Conservation (phyloP, 2,888 invertebrate species). For the Xiphydria camelus region DNA sequence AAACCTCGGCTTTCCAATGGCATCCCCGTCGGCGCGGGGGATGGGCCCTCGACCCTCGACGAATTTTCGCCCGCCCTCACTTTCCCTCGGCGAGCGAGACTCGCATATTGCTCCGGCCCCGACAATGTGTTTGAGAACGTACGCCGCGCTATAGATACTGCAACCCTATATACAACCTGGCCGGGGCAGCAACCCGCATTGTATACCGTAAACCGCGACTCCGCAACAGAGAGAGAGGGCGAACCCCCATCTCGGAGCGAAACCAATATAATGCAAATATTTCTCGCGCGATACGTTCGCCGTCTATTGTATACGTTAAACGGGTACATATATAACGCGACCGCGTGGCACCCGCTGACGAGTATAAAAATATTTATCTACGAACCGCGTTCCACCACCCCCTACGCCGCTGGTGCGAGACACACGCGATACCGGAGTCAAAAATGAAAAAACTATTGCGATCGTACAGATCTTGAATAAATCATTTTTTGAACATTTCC, state of each 20-base stretch:
- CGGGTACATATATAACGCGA: conserved; percentile 26
- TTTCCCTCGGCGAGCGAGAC: neutral
- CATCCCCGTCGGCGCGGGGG: conserved; percentile 11
- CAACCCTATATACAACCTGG: no score
- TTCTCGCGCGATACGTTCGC: conserved; percentile 26
- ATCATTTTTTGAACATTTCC: no score
- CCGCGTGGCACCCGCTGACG: no score
- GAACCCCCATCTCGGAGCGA: conserved; percentile 24
- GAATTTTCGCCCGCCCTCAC: conserved; percentile 26
- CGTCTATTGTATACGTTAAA: conserved; percentile 35
- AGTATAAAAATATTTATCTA: no score
- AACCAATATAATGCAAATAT: conserved; percentile 39
- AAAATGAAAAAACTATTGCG: no score
- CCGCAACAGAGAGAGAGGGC: conserved; percentile 29
- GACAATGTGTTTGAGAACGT: neutral
- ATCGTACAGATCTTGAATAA: no score
- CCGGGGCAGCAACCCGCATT: conserved; percentile 15
- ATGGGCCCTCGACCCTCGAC: conserved; percentile 23
- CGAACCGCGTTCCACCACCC: no score
- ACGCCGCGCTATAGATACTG: neutral
- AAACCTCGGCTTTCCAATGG: conserved; percentile 26
- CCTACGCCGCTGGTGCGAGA: no score
- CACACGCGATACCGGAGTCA: no score
- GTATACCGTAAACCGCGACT: conserved; percentile 30
- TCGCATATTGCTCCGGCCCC: neutral